Conservation (phyloP, 2,113 vertebrate species). For the Procavia capensis region DNA sequence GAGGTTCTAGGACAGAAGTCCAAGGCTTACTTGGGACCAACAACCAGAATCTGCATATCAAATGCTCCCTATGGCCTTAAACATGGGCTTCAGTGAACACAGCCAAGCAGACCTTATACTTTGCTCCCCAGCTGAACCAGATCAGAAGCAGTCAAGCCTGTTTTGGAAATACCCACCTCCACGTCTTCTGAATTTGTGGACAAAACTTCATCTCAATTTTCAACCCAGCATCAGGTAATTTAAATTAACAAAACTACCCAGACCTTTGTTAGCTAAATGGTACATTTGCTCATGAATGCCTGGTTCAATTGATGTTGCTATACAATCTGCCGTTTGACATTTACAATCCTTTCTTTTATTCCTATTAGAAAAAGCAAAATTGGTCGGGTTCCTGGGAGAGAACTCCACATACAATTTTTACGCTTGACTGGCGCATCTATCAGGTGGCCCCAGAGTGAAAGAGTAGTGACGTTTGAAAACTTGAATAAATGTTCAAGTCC, state of each 20-base stretch:
- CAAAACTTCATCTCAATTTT: neutral
- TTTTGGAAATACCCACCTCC: neutral
- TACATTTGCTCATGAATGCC: slow-evolving; percentile 47
- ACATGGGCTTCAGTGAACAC: neutral
- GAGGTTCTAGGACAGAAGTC: neutral
- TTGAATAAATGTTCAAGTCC: slow-evolving; percentile 79
- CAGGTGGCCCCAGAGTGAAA: slow-evolving; percentile 74
- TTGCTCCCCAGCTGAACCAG: too few relatives aligned
- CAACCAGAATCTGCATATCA: neutral
- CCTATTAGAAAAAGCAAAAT: slow-evolving; percentile 84
- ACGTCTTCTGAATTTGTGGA: accelerated
- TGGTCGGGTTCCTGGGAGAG: slow-evolving; percentile 83
- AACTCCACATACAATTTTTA: slow-evolving; percentile 73
- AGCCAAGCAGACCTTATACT: accelerated
- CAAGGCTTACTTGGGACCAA: neutral
- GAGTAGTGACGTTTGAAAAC: slow-evolving; percentile 81
- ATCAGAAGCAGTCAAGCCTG: neutral
- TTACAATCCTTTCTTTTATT: slow-evolving; percentile 76
- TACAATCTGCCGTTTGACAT: slow-evolving; percentile 78
- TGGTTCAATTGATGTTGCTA: slow-evolving; percentile 65
- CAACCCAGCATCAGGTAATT: slow-evolving; percentile 49
- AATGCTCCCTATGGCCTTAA: neutral
- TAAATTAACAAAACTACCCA: slow-evolving; percentile 67
- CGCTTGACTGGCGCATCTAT: slow-evolving; percentile 81
- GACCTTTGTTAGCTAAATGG: slow-evolving; percentile 73